These are phyloP conservation scores for Homarus gammarus DNA, from an alignment of 2,888 invertebrate genomes.

Conservation along the genomic window DNA sequence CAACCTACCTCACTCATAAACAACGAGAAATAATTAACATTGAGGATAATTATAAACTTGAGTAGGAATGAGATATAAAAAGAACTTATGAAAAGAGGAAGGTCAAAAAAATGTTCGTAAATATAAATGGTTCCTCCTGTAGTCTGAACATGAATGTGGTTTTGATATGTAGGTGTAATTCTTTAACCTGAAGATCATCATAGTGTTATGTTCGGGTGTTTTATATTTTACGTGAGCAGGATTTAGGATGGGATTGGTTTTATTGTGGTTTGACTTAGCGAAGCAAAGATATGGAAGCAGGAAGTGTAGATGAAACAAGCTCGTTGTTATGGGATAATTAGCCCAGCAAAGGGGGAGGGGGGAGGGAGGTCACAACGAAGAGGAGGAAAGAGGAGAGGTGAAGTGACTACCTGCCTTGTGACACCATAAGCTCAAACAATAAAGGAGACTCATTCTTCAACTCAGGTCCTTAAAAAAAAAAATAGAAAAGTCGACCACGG, in stretches of 20 bases:
- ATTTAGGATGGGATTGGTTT: background rate
- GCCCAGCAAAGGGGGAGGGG: background rate
- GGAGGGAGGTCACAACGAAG: background rate
- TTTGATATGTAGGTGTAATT: no score
- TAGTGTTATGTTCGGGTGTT: no score
- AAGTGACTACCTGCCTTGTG: background rate
- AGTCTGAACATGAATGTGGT: no score
- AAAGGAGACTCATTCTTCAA: background rate
- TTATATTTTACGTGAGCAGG: slow-evolving; percentile 3
- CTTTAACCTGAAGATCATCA: no score
- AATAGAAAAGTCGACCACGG: no score
- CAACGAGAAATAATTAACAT: no score
- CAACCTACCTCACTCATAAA: no score
- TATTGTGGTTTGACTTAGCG: background rate
- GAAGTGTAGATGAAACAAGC: background rate
- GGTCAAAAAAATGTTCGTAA: no score
- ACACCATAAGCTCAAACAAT: background rate
- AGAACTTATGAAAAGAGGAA: no score
- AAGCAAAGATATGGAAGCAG: background rate
- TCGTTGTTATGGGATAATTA: background rate
- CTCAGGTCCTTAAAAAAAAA: background rate
- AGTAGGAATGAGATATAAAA: no score
- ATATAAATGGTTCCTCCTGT: no score
- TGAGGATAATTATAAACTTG: no score
- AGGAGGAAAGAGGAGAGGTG: background rate